Base-by-base conservation (phyloP, 2,113 vertebrate genomes). In the Mustelus asterias region DNA sequence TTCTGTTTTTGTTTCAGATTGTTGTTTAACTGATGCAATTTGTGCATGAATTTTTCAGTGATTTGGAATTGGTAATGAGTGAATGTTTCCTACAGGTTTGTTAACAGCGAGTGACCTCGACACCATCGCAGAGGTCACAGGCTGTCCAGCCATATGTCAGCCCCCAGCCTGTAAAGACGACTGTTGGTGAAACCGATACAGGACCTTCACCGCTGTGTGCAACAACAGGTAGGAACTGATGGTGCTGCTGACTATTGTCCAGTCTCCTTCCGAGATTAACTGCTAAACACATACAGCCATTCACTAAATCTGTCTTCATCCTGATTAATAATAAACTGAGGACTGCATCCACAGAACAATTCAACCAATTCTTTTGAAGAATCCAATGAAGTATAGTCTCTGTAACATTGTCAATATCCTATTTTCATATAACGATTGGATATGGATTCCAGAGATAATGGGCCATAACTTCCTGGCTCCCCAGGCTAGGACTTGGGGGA, bases 181-280 rank as follows among this genome's bases (percentile, higher is more conserved):
- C 41, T 95, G 94, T 54, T 95, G 41, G 26, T 72, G 41, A 76
- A 54, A 95, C 26, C 67, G 44, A 95, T 95, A 95, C 67, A 95
- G 94, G 26, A 76, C 94, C 8, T 76, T 76, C 24, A 16, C 67
- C 10, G 29, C 94, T 14, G 11, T 33, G 11, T 95, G 94, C 67
- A 95, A 95, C 26, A 95, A 95, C 37, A 95, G 69, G 94, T 76
- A 70, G 54, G 94, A 48, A 70, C 13, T 48, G 41, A 2, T 14
- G 22, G 24, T 24, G 10, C 10, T 76, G 37, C 24, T 72, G 94
- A 29, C 20, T 10, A 65, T 44, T 94, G 7, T 37, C 60, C 0
- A 29, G 22, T 33, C 88, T 26, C 58, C 26, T 94, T 18, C 33
- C 37, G 90, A 41, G 90, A 89, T 89, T 44, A 13, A 89, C 22